Evolutionary conservation across 1,140 invertebrate genomes (phyloP).

Genomic region (Drosophila truncata): DNA sequence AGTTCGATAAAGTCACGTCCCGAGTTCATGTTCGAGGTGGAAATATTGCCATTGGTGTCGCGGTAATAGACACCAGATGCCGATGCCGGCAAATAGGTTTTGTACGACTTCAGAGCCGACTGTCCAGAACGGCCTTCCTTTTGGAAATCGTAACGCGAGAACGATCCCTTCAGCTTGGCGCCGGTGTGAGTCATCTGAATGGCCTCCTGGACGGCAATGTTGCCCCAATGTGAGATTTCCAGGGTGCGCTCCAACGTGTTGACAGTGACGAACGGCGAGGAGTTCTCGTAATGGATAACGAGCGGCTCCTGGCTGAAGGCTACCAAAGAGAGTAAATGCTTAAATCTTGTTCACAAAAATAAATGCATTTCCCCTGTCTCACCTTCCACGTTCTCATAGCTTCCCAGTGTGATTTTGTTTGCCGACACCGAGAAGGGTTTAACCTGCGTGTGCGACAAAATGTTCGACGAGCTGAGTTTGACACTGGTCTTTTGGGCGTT

Average conservation of each 20-base stretch:
- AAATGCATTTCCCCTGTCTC: not conserved
- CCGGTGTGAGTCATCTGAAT: conserved; percentile 97
- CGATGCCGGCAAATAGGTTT: conserved; percentile 95
- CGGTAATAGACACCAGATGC: conserved; percentile 96
- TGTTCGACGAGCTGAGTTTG: conserved; percentile 90
- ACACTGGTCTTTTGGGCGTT: conserved; percentile 93
- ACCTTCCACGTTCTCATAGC: conserved; percentile 91
- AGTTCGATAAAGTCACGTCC: conserved; percentile 97
- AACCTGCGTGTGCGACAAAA: conserved; percentile 94
- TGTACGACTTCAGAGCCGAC: conserved; percentile 96
- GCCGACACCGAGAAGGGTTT: conserved; percentile 94
- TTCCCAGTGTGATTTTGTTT: conserved; percentile 93
- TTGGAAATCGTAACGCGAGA: conserved; percentile 98
- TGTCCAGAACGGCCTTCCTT: conserved; percentile 93
- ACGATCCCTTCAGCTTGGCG: conserved; percentile 96
- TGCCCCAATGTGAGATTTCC: conserved; percentile 99
- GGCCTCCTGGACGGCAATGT: conserved; percentile 98
- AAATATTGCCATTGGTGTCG: conserved; percentile 99
- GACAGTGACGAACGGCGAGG: conserved; percentile 97
- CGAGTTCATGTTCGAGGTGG: conserved; percentile 96
- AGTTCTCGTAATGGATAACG: conserved; percentile 97
- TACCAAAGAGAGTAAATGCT: conserved; percentile 9
- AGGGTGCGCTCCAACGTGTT: conserved; percentile 94
- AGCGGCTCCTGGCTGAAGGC: conserved; percentile 88
- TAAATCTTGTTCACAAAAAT: not conserved